These are phyloP conservation scores for Pantherophis alleghaniensis DNA, from an alignment of 2,797 vertebrate genomes.

Conservation along the genomic window DNA sequence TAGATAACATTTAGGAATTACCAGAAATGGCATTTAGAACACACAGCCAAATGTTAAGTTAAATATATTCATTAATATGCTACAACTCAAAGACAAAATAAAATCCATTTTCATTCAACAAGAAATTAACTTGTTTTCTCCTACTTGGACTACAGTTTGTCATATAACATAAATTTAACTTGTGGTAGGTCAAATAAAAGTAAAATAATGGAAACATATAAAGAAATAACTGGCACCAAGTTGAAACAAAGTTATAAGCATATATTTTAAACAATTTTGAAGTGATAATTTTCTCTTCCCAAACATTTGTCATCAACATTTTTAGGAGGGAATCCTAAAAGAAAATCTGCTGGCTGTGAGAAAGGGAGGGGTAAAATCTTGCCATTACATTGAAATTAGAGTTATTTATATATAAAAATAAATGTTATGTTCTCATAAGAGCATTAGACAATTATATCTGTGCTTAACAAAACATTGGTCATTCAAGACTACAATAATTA, in stretches of 20 bases:
- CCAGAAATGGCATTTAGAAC: conserved; percentile 39
- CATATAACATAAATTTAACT: conserved; percentile 55
- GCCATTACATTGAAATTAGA: conserved; percentile 71
- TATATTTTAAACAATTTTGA: conserved; percentile 67
- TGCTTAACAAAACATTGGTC: conserved; percentile 80
- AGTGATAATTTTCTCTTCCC: conserved; percentile 67
- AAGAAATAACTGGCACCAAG: conserved; percentile 68
- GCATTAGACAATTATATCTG: conserved; percentile 79
- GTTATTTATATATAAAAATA: conserved; percentile 78
- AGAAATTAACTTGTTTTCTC: conserved; percentile 57
- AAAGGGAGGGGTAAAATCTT: conserved; percentile 74
- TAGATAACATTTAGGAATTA: conserved; percentile 10
- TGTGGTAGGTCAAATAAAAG: conserved; percentile 56
- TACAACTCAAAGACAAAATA: conserved; percentile 32
- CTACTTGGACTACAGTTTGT: conserved; percentile 50
- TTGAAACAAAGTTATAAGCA: conserved; percentile 65
- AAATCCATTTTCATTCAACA: conserved; percentile 55
- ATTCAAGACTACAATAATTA: conserved; percentile 76
- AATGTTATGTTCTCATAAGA: conserved; percentile 76
- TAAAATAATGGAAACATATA: conserved; percentile 65
- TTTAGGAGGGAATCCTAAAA: conserved; percentile 73
- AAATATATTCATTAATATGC: conserved; percentile 58
- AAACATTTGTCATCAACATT: conserved; percentile 63
- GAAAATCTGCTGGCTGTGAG: conserved; percentile 91
- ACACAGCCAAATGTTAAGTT: conserved; percentile 57